Evolutionary conservation across 2,113 vertebrate genomes (phyloP), one percentile per base, ranked within the genome.

Genomic region (Albula goreensis): DNA sequence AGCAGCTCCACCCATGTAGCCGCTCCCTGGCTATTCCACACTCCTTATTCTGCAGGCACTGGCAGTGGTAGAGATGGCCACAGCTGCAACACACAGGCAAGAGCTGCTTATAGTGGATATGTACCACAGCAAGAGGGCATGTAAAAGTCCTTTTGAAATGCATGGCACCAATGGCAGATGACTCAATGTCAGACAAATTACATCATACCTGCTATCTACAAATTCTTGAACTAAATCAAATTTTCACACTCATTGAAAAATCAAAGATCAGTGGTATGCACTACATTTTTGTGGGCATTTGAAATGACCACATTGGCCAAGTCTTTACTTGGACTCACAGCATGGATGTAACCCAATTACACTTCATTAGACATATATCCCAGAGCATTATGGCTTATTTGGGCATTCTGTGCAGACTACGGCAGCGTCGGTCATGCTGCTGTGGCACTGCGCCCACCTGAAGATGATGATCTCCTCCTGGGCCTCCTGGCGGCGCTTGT

Each of bases 401-500:
- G 60, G 60, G 60, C 17, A 19, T 66, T 66, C 17, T 60, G 11
- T 22, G 60, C 60, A 22, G 60, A 66, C 60, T 3, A 7, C 5
- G 60, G 74, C 13, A 25, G 15, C 4, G 0, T 17, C 49, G 41
- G 56, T 13, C 79, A 80, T 48, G 11, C 79, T 22, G 15, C 79
- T 25, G n/a, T 51, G 52, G 7, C 6, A 5, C 60, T 81, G 1
- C 83, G 85, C 83, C 88, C 95, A 99, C 98, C 98, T 99, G 92
- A 99, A 99, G 83, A 99, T 94, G 83, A 99, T 96, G 51, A 99
- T 97, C 92, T 99, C 96, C 83, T 99, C 98, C 0, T 95, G 90
- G 13, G 92, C 93, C 89, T 97, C 97, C 83, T 98, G 98, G 80
- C 95, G 94, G 74, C 97, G 96, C 91, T 97, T 98, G 95, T 99